Conservation (phyloP, 2,113 vertebrate species). For the Nymphicus hollandicus region DNA sequence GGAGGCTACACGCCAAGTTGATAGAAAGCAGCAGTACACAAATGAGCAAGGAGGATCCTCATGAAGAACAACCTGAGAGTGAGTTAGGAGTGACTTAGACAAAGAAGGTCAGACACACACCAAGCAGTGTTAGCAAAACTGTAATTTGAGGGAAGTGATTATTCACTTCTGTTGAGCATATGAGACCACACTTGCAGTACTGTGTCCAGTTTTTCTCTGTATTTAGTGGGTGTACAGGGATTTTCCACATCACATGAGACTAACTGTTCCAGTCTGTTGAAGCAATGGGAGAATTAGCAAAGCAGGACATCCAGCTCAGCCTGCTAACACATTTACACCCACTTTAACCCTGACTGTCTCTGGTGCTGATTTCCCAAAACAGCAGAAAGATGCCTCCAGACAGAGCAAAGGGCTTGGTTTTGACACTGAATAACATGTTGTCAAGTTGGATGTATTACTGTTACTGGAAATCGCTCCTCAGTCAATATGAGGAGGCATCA, state of each 20-base stretch:
- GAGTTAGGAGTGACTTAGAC: neutral
- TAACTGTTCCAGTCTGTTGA: neutral
- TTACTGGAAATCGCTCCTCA: neutral
- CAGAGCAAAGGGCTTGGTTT: neutral
- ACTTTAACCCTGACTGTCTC: neutral
- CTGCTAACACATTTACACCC: neutral
- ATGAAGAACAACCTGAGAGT: neutral
- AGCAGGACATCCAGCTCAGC: neutral
- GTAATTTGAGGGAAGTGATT: neutral
- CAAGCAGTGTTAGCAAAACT: neutral
- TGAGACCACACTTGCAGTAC: neutral
- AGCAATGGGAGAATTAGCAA: neutral
- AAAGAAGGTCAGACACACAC: neutral
- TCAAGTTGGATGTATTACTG: constrained; percentile 15
- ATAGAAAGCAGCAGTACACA: neutral
- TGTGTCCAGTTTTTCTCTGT: neutral
- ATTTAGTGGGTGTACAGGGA: neutral
- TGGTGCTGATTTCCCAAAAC: neutral
- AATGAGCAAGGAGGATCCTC: neutral
- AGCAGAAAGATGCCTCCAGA: neutral
- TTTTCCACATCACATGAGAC: neutral
- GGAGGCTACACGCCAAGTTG: neutral
- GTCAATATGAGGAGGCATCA: neutral
- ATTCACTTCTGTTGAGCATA: neutral
- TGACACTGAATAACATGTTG: constrained; percentile 7